Percentiles rank a stretch among this genome's conserved stretches.
phyloP scores from a whole-genome alignment of 2,888 invertebrate genomes.

The Leptogaster cylindrica region DNA sequence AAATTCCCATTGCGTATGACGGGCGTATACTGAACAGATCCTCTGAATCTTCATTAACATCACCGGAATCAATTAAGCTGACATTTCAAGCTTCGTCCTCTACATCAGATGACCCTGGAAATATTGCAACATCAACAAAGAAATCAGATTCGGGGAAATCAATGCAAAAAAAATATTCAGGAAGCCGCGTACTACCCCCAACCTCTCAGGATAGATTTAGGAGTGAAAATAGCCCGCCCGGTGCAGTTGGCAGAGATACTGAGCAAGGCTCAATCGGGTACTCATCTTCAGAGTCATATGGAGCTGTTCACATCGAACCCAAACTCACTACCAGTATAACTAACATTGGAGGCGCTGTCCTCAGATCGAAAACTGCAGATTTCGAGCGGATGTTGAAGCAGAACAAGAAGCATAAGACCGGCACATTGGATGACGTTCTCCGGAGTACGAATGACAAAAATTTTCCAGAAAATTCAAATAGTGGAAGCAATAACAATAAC shows the following conservation, averaged over 20 bases:
- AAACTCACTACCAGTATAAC: constrained; percentile 66
- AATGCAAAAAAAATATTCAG: background rate
- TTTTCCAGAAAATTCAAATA: background rate
- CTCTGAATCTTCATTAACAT: constrained; percentile 26
- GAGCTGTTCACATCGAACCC: constrained; percentile 53
- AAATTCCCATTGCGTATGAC: constrained; percentile 49
- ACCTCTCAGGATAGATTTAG: background rate
- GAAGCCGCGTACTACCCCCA: too few relatives aligned
- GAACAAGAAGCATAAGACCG: constrained; percentile 34
- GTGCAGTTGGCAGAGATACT: background rate
- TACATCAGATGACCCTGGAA: background rate
- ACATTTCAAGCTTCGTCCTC: background rate
- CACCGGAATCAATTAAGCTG: constrained; percentile 13
- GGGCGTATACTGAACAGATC: constrained; percentile 44
- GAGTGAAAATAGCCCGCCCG: background rate
- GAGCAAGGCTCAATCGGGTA: background rate
- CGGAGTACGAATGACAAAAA: background rate
- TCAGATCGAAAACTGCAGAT: constrained; percentile 72
- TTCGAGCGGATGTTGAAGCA: constrained; percentile 64
- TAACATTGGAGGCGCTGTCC: constrained; percentile 70
- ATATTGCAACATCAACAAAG: background rate
- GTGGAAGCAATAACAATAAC: background rate
- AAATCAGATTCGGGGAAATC: background rate
- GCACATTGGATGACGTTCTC: background rate
- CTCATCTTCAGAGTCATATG: constrained; percentile 4